Evolutionary conservation across 1,140 invertebrate genomes (phyloP).

Genomic region (Trachelipus rathkii): DNA sequence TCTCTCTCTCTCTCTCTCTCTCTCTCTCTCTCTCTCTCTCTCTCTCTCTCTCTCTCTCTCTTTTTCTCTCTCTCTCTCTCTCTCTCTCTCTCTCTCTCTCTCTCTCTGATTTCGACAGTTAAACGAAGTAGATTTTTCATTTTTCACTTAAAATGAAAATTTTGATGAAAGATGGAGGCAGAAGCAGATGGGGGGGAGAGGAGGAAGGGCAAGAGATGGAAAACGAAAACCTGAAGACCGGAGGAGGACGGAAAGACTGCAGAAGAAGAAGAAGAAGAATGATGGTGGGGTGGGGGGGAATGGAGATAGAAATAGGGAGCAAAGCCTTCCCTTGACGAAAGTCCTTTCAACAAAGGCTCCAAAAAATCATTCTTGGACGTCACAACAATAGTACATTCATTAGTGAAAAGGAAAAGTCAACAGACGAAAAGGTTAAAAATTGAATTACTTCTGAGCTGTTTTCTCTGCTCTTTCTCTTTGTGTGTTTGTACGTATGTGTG

Average conservation of each 20-base stretch:
- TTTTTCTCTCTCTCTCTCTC: conserved; percentile 24
- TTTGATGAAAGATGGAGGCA: too few species aligned
- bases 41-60: background rate
- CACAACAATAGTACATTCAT: conserved; percentile 2
- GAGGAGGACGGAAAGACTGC: too few species aligned
- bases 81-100: conserved; percentile 14
- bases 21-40: background rate
- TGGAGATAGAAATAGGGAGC: background rate
- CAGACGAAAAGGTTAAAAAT: conserved; percentile 1
- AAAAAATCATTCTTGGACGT: background rate
- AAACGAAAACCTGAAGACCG: too few species aligned
- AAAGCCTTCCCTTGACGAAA: background rate
- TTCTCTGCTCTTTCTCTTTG: background rate
- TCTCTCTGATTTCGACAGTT: conserved; percentile 6
- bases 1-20: conserved; percentile 21
- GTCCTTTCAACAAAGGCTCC: background rate
- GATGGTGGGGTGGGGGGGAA: background rate
- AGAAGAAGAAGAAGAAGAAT: too few species aligned
- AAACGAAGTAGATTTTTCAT: background rate
- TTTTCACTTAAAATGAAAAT: background rate
- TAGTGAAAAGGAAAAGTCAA: conserved; percentile 1
- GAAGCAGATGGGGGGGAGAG: too few species aligned
- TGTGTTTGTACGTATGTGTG: too few species aligned
- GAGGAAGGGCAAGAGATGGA: too few species aligned
- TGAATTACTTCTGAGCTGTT: background rate